Percentiles rank a stretch among this genome's conserved stretches.
Conservation (phyloP, 2,797 vertebrate species). For the Dipus sagitta region DNA sequence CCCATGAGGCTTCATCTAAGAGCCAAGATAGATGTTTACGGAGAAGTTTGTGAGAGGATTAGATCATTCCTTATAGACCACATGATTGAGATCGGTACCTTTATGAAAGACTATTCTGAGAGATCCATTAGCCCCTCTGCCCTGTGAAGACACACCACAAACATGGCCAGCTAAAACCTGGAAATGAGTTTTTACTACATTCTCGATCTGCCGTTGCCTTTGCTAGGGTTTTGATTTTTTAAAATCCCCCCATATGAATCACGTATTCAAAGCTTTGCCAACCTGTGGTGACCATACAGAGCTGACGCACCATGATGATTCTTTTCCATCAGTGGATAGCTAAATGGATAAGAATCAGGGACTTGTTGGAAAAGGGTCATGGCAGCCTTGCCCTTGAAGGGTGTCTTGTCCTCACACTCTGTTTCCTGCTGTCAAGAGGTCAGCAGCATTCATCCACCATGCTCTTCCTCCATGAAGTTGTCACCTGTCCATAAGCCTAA, state of each 20-base stretch:
- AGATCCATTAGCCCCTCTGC: neutral
- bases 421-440: neutral
- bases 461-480: neutral
- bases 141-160: neutral
- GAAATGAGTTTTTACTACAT: neutral
- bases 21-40: too few relatives aligned
- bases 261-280: neutral
- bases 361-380: neutral
- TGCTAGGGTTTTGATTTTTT: neutral
- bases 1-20: too few relatives aligned
- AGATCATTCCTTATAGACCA: neutral
- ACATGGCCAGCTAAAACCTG: neutral
- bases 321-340: neutral
- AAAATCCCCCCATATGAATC: neutral
- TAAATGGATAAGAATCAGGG: neutral
- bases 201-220: neutral
- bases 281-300: neutral
- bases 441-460: neutral
- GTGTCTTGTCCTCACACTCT: neutral
- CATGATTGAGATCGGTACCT: neutral
- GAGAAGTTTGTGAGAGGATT: neutral
- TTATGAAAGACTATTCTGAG: neutral
- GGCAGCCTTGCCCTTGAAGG: neutral
- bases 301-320: too few relatives aligned
- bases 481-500: neutral